Base-by-base conservation (phyloP, 30 jellyfish, hydroid and myxozoan genomes). In the Mastigias papua region DNA sequence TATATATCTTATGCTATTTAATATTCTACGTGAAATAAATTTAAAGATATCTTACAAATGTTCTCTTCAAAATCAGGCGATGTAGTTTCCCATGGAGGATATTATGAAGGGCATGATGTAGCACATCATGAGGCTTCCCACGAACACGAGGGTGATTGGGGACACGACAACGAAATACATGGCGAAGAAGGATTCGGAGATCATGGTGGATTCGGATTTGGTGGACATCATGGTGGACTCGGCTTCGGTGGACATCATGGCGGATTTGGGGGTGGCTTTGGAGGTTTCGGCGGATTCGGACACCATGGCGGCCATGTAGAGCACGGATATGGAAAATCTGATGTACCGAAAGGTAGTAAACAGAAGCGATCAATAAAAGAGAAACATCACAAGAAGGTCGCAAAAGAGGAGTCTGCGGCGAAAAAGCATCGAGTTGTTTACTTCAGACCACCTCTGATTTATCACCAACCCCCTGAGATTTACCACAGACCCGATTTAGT, bases 381-480 rank as follows among this genome's bases (percentile, higher is more conserved):
- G n/a, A 77, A 63, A 48, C 91, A 70, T 46, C 82, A 93, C 31
- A 90, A 83, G 70, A 34, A 35, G 46, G 72, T 67, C 76, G 32
- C 25, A 27, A 51, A 57, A 34, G 85, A 78, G 57, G 95, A 83
- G 62, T 70, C 83, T 0, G 98, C 90, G 19, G 34, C 87, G 21
- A 95, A 95, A 76, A 90, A 91, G 70, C 97, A 92, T 74, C 72
- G 96, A 26, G 99, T 95, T 58, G 98, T 95, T 54, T 97, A 86
- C 69, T 90, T 86, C 48, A 49, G 99, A 37, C 99, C 99, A 29
- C 98, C 98, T 25, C 73, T 95, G 65, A 73, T 95, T 34, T 95
- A 95, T 64, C 99, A 95, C 75, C 99, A 84, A 60, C 98, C 99
- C 26, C 95, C 96, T 27, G 99, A 95, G 76, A 77, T 95, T 31